These are phyloP conservation scores for Pogonocichla stellata DNA, from an alignment of 2,113 vertebrate genomes.

Conservation along the genomic window DNA sequence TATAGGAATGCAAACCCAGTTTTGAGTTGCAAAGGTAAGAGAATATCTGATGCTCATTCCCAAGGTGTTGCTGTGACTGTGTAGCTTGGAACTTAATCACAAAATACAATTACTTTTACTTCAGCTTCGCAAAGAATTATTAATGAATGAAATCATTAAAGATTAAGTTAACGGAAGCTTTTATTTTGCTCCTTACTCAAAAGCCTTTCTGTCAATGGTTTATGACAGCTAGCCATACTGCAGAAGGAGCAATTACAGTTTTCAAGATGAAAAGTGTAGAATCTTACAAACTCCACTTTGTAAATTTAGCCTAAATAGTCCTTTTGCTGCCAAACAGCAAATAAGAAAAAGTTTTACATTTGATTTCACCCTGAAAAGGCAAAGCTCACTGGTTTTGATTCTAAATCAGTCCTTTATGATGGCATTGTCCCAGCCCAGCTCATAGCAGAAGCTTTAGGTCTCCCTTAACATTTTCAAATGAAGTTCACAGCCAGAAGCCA, in stretches of 20 bases:
- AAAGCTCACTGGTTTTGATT: not conserved
- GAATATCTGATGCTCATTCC: not conserved
- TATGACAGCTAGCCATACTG: not conserved
- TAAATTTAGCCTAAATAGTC: not conserved
- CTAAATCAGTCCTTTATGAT: not conserved
- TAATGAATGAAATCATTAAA: not conserved
- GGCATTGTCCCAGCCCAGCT: not conserved
- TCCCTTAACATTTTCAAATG: not conserved
- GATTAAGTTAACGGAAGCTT: not conserved
- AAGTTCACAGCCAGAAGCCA: not conserved
- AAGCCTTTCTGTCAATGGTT: not conserved
- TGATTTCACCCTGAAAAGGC: not conserved
- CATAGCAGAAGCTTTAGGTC: not conserved
- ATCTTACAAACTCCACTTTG: not conserved
- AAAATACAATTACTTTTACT: not conserved
- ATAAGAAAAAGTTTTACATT: not conserved
- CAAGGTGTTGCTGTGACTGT: not conserved
- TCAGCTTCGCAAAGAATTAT: not conserved
- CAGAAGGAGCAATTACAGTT: not conserved
- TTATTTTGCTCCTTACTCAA: not conserved
- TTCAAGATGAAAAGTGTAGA: not conserved
- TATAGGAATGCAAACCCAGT: conserved; percentile 25
- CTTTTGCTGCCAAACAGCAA: not conserved
- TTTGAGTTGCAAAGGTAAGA: not conserved
- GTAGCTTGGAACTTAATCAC: not conserved